A percentile compares a stretch with the other conserved stretches of the same genome.
Evolutionary conservation across 1,140 invertebrate genomes (phyloP).

Genomic region (Tigriopus japonicus): DNA sequence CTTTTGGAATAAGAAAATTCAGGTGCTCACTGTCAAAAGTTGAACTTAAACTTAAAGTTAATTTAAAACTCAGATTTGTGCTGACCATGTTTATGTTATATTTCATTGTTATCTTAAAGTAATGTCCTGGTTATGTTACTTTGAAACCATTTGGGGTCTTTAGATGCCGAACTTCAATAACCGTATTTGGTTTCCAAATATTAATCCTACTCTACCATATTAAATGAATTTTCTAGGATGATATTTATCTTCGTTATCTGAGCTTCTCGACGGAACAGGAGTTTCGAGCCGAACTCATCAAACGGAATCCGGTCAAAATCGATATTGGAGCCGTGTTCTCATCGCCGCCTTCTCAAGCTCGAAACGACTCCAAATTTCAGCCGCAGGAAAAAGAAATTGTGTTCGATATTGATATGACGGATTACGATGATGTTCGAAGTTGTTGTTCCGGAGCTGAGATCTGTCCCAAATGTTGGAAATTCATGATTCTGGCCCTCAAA

Average conservation of each 20-base stretch:
- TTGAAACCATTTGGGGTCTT: no score
- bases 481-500: conserved; percentile 80
- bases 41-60: no score
- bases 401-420: conserved; percentile 99
- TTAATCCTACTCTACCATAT: background rate
- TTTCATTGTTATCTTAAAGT: no score
- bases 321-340: conserved; percentile 90
- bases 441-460: conserved; percentile 55
- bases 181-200: no score
- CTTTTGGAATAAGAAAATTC: no score
- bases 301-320: conserved; percentile 68
- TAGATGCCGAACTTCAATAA: no score
- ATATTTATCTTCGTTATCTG: conserved; percentile 80
- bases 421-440: conserved; percentile 89
- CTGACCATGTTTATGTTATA: no score
- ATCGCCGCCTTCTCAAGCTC: conserved; percentile 40
- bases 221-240: conserved; percentile 35
- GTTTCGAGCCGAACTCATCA: conserved; percentile 55
- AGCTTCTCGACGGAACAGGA: conserved; percentile 64
- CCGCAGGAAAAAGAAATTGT: conserved; percentile 72
- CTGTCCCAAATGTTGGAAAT: conserved; percentile 81
- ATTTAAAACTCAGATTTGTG: no score
- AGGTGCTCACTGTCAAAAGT: no score
- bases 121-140: no score
- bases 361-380: conserved; percentile 31